These are phyloP conservation scores for Strix occidentalis DNA, from an alignment of 2,797 vertebrate genomes.

Conservation along the genomic window DNA sequence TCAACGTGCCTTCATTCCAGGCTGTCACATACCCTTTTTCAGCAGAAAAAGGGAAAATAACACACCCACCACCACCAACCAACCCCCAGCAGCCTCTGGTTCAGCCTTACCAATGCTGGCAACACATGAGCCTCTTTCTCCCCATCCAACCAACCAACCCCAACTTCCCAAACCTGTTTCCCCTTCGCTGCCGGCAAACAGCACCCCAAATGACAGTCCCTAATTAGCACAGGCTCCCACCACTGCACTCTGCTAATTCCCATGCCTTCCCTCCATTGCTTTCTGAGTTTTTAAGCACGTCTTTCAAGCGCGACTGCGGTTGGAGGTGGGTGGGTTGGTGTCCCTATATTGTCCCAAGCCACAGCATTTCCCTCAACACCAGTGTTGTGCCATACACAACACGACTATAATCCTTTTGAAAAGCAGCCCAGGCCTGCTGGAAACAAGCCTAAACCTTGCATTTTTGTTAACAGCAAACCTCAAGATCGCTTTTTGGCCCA, in stretches of 20 bases:
- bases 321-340: too few species aligned
- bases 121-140: neutral
- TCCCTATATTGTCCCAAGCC: neutral
- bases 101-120: neutral
- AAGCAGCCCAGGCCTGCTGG: neutral
- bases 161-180: neutral
- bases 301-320: accelerated
- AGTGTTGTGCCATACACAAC: accelerated
- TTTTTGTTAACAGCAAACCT: neutral
- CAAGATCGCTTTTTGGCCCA: neutral
- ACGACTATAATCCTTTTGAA: accelerated
- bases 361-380: neutral
- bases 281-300: accelerated
- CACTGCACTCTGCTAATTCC: neutral
- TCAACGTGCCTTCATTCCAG: accelerated
- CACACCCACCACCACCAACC: too few species aligned
- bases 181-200: accelerated
- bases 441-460: neutral
- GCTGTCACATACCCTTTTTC: neutral
- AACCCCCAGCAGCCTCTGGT: neutral
- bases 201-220: neutral
- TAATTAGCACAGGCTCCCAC: neutral
- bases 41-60: neutral
- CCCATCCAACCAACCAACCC: neutral
- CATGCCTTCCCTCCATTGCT: neutral